Evolutionary conservation across 2,888 invertebrate genomes (phyloP).

Genomic region (Ametastegia equiseti): DNA sequence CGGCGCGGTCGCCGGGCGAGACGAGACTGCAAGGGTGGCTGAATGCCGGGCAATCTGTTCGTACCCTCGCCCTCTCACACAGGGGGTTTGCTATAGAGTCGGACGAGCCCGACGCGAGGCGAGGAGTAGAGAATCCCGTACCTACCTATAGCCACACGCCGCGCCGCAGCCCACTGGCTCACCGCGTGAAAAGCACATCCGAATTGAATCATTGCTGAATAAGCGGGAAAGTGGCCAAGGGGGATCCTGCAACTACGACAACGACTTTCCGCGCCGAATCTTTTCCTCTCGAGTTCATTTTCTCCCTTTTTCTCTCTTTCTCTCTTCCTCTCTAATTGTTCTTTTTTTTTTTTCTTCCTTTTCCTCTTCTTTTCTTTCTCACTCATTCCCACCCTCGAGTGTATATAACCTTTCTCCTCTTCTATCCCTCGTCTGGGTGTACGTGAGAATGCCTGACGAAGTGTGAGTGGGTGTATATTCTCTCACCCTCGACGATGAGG

Average conservation of each 20-base stretch:
- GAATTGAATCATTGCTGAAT: slow-evolving; percentile 76
- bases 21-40: slow-evolving; percentile 78
- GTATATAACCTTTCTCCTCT: not conserved
- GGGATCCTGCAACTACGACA: slow-evolving; percentile 49
- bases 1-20: slow-evolving; percentile 74
- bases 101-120: slow-evolving; percentile 35
- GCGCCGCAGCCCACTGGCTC: slow-evolving; percentile 55
- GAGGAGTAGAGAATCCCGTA: slow-evolving; percentile 44
- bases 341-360: slow-evolving; percentile 5
- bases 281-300: slow-evolving; percentile 50
- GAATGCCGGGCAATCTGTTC: slow-evolving; percentile 74
- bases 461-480: not conserved
- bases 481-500: slow-evolving; percentile 24
- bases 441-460: too few relatives aligned
- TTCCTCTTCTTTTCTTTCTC: not conserved
- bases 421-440: too few relatives aligned
- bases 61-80: slow-evolving; percentile 74
- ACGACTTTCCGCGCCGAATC: slow-evolving; percentile 53
- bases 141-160: slow-evolving; percentile 51
- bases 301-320: slow-evolving; percentile 1
- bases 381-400: not conserved
- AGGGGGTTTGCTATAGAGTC: slow-evolving; percentile 48
- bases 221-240: slow-evolving; percentile 73
- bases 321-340: slow-evolving; percentile 20
- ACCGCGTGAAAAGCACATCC: slow-evolving; percentile 69